Evolutionary conservation across 30 jellyfish, hydroid and myxozoan genomes (phyloP), one percentile per base, ranked within the genome.

Genomic region (Turritopsis dohrnii): DNA sequence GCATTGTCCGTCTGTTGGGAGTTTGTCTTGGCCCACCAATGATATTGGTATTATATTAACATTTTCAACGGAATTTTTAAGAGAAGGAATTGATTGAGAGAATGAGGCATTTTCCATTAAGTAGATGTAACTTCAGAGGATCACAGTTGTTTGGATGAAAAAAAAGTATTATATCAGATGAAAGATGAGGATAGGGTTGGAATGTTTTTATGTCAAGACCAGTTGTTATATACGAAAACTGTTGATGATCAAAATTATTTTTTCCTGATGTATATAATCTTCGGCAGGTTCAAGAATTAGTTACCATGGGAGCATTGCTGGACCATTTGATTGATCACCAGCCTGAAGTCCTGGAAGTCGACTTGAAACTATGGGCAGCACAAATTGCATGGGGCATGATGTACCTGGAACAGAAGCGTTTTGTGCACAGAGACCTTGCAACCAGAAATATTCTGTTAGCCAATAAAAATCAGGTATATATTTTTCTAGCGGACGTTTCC

Each of bases 21-120:
- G 97, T 92, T 60, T 92, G 97, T 84, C 88, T 92, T 28, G 97
- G 97, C 8, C 97, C 97, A 19, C 97, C 97, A 21, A 92, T 92
- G 97, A 92, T 92, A 54, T 60, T 92, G 95, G 97, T 92, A 84
- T 41, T n/a, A n/a, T n/a, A n/a, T n/a, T n/a, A n/a, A n/a, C n/a
- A n/a, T n/a, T n/a, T n/a, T n/a, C n/a, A n/a, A n/a, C n/a, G n/a
- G n/a, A n/a, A n/a, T n/a, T n/a, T n/a, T n/a, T n/a, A n/a, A n/a
- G n/a, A n/a, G n/a, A n/a, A n/a, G n/a, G n/a, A n/a, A n/a, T n/a
- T n/a, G n/a, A n/a, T n/a, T n/a, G n/a, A n/a, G n/a, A n/a, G n/a
- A n/a, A n/a, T n/a, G n/a, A n/a, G n/a, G n/a, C n/a, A n/a, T n/a
- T n/a, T n/a, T n/a, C n/a, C n/a, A n/a, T n/a, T n/a, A n/a, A n/a